phyloP scores from a whole-genome alignment of 2,113 vertebrate genomes.

The Osmerus mordax region DNA sequence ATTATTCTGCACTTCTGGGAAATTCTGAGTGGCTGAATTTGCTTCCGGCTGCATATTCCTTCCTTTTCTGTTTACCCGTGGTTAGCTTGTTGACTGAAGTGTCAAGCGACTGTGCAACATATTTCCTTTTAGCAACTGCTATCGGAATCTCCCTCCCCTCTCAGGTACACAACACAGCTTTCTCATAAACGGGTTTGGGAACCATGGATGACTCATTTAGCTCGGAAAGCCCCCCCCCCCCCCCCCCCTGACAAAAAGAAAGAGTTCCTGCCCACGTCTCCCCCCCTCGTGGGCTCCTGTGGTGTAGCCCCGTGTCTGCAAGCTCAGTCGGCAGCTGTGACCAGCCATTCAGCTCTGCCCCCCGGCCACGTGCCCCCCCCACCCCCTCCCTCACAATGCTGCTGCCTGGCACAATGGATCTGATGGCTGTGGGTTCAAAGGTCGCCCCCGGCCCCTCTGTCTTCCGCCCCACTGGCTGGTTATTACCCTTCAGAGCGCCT shows the following conservation, averaged over 20 bases:
- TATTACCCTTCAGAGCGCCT: slow-evolving; percentile 17
- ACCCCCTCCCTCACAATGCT: slow-evolving; percentile 56
- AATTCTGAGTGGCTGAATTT: no score
- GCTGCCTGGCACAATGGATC: slow-evolving; percentile 64
- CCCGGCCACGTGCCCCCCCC: slow-evolving; percentile 66
- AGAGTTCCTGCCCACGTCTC: slow-evolving; percentile 19
- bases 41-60: no score
- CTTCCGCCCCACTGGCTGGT: slow-evolving; percentile 55
- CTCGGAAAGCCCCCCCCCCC: slow-evolving; percentile 44
- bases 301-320: slow-evolving; percentile 34
- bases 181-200: no score
- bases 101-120: neutral
- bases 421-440: slow-evolving; percentile 63
- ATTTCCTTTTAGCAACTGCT: slow-evolving; percentile 24
- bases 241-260: slow-evolving; percentile 25
- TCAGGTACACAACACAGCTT: slow-evolving; percentile 9
- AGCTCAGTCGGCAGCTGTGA: slow-evolving; percentile 70
- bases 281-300: slow-evolving; percentile 26
- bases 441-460: slow-evolving; percentile 59
- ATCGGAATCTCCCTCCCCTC: slow-evolving; percentile 20
- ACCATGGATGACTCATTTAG: slow-evolving; percentile 45
- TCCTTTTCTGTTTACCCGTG: no score
- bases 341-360: slow-evolving; percentile 61
- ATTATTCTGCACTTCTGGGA: no score
- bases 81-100: no score